Conservation (phyloP, 2,888 invertebrate genomes). For the Oxyscelio sp. region DNA sequence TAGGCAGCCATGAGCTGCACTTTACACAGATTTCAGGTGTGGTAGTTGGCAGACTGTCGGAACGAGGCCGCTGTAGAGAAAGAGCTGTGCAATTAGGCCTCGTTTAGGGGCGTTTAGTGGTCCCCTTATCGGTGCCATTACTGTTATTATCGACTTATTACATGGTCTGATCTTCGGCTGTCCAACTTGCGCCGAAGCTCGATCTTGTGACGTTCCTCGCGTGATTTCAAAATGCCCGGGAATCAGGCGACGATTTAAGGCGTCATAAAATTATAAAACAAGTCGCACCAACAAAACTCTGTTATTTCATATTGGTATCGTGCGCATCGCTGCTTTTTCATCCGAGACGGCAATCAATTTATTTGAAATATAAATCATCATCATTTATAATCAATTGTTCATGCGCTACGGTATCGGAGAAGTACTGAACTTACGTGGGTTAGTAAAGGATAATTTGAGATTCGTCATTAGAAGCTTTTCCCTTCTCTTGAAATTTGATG, state of each 20-base stretch:
- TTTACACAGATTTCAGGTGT: conserved; percentile 67
- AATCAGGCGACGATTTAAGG: conserved; percentile 74
- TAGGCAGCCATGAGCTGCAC: conserved; percentile 77
- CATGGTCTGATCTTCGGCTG: conserved; percentile 78
- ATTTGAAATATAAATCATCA: conserved; percentile 54
- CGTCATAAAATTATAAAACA: conserved; percentile 70
- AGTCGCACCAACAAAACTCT: conserved; percentile 45
- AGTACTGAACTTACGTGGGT: conserved; percentile 51
- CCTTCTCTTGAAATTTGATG: conserved; percentile 47
- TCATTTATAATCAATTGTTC: conserved; percentile 66
- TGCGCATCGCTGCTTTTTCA: conserved; percentile 30
- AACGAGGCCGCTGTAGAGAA: conserved; percentile 48
- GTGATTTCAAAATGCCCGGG: conserved; percentile 57
- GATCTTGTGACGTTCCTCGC: conserved; percentile 61
- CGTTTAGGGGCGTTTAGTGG: conserved; percentile 87
- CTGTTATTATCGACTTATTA: conserved; percentile 88
- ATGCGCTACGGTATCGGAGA: not conserved
- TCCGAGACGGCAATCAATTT: conserved; percentile 24
- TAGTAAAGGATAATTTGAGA: conserved; percentile 27
- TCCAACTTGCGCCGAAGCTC: conserved; percentile 75
- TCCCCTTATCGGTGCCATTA: conserved; percentile 86
- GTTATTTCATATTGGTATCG: conserved; percentile 61
- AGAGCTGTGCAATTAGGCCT: conserved; percentile 86
- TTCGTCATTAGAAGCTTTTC: conserved; percentile 17
- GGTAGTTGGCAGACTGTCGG: conserved; percentile 32